Evolutionary conservation across 2,797 vertebrate genomes (phyloP), one percentile per base, ranked within the genome.

Genomic region (Aplochiton taeniatus): DNA sequence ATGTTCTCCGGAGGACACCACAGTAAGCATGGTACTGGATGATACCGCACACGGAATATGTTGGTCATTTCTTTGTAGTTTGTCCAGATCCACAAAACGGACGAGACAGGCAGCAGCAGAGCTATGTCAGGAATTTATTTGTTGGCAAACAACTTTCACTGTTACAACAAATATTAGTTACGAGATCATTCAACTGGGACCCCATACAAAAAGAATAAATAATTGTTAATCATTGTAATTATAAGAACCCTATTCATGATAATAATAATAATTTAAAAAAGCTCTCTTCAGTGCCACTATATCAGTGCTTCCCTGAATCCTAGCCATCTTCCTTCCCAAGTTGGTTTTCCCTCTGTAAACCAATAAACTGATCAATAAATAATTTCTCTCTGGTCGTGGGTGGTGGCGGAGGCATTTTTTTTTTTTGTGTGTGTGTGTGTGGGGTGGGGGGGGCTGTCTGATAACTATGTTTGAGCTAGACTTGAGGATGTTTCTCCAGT

Each of bases 91-190:
- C 19, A 19, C 52, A 54, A 79, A 69, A 70, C 52, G 66, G 54
- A 78, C 76, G 74, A 87, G 81, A 69, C 73, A 46, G 68, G 79
- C 74, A 82, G 74, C 61, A 79, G 56, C 81, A 94, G 94, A 94
- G 66, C 94, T 96, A 95, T 95, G 89, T 96, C 95, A 95, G 94
- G 96, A 94, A 95, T 98, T 98, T 98, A 98, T 98, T 98, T 96
- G 93, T 98, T 96, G 95, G 96, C 95, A 98, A 97, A 98, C 96
- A 98, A 96, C 93, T 95, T 96, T 95, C 96, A 98, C 97, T 97
- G 95, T 97, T 97, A 98, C 96, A 98, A 98, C 96, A 97, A 96
- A 96, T 97, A 98, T 98, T 98, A 98, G 95, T 97, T 96, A 97
- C 96, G 95, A 96, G 95, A 94, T 96, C 96, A 96, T 97, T 95